phyloP scores from a whole-genome alignment of 2,797 vertebrate genomes.

The Dipus sagitta region DNA sequence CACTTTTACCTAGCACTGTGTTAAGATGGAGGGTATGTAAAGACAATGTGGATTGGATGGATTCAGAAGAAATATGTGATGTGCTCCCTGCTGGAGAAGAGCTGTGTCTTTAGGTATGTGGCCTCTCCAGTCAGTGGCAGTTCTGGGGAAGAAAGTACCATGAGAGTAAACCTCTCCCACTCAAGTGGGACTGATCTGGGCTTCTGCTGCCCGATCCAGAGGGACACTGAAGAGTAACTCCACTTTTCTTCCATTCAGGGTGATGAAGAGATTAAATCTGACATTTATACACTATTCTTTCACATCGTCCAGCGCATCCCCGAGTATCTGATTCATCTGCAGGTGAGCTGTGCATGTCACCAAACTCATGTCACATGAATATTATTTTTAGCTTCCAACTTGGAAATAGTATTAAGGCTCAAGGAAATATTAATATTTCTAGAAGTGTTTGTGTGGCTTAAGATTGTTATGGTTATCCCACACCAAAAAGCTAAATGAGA shows the following conservation, averaged over 20 bases:
- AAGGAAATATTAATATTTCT: conserved; percentile 41
- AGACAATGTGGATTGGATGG: background rate
- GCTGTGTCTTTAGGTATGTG: background rate
- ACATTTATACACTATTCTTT: conserved; percentile 95
- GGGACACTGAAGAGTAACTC: conserved; percentile 13
- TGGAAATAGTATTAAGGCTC: background rate
- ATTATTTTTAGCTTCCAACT: conserved; percentile 12
- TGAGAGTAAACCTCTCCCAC: background rate
- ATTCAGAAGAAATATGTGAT: background rate
- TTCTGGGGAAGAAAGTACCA: background rate
- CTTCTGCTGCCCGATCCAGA: background rate
- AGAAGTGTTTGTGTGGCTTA: background rate
- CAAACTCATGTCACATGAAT: background rate
- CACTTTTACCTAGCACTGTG: background rate
- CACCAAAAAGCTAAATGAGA: no score
- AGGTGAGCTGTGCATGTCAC: conserved; percentile 88
- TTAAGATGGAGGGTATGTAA: background rate
- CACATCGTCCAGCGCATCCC: conserved; percentile 98
- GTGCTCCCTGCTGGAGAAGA: background rate
- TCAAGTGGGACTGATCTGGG: background rate
- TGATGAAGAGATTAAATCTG: conserved; percentile 94
- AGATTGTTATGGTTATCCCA: conserved; percentile 1
- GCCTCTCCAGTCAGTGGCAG: background rate
- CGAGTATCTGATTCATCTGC: conserved; percentile 95
- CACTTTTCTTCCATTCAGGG: conserved; percentile 84